Evolutionary conservation across 2,888 invertebrate species (phyloP), one percentile per base, ranked within the genome.

Genomic region (Azorinus chamasolen): DNA sequence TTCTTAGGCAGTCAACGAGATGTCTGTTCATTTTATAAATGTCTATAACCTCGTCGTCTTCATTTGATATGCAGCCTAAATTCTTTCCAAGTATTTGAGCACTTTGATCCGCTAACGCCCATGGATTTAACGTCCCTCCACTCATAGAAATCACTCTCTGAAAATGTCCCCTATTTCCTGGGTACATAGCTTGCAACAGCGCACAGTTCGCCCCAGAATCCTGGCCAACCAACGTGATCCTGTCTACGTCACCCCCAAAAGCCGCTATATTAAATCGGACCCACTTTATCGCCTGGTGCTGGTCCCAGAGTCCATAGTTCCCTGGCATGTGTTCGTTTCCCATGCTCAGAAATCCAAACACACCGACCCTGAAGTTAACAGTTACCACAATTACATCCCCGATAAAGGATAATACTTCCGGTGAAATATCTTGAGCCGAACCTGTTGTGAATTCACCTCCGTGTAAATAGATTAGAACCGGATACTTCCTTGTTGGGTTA

Each of bases 281-380:
- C 81, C 81, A 81, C 20, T 58, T 53, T 22, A 81, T 69, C 8
- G 77, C 81, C 3, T 77, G 51, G 18, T 81, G 77, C 37, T 81
- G 81, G 66, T 81, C 81, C 81, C 81, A 81, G 10, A 81, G 54
- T 1, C 77, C 81, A 27, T 63, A 77, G 68, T 81, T 81, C 32
- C 81, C 81, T 0, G 37, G 22, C 12, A 61, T 64, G 37, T 45
- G 51, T n/a, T 66, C 51, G 22, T 61, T 50, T 1, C 68, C 79
- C 16, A 59, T 81, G 48, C 55, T 74, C 2, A 81, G 41, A 45
- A 81, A 81, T 12, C 81, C 81, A 32, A 81, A 71, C 37, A 81
- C 62, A 6, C 72, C 72, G 6, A 81, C 45, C 43, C 81, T 68
- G 63, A 77, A 77, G 27, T 81, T 77, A 1, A 81, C n/a, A 10